Evolutionary conservation across 2,797 vertebrate species (phyloP).

Genomic region (Etheostoma nigrum): DNA sequence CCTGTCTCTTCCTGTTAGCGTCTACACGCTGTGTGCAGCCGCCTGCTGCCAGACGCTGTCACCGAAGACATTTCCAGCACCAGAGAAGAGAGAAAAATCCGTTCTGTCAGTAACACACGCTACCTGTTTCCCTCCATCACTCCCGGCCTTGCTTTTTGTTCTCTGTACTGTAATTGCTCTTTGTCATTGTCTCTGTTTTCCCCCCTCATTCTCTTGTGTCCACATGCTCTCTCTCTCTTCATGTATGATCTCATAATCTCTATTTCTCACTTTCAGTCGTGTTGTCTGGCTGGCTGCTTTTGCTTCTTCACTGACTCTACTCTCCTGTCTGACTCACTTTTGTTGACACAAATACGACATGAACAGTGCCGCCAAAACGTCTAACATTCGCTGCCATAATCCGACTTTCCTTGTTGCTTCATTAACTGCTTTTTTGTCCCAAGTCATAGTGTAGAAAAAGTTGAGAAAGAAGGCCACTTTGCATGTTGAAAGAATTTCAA

Average conservation of each 20-base stretch:
- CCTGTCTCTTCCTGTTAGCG: conserved; percentile 53
- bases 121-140: conserved; percentile 6
- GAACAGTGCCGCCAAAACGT: background rate
- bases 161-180: background rate
- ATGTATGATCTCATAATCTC: background rate
- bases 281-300: background rate
- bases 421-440: background rate
- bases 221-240: background rate
- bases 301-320: background rate
- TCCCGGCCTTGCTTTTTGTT: background rate
- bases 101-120: conserved; percentile 19
- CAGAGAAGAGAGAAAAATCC: conserved; percentile 23
- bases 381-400: background rate
- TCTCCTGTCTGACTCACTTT: background rate
- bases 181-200: background rate
- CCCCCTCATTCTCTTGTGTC: background rate
- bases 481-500: background rate
- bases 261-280: background rate
- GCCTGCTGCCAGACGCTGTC: conserved; percentile 3
- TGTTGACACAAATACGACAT: background rate
- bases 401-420: background rate
- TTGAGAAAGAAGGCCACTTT: background rate
- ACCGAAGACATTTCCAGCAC: conserved; percentile 45
- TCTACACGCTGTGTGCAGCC: conserved; percentile 8
- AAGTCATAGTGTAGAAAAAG: background rate